Evolutionary conservation across 2,888 invertebrate species (phyloP), one percentile per base, ranked within the genome.

Genomic region (Ferrisia virgata): DNA sequence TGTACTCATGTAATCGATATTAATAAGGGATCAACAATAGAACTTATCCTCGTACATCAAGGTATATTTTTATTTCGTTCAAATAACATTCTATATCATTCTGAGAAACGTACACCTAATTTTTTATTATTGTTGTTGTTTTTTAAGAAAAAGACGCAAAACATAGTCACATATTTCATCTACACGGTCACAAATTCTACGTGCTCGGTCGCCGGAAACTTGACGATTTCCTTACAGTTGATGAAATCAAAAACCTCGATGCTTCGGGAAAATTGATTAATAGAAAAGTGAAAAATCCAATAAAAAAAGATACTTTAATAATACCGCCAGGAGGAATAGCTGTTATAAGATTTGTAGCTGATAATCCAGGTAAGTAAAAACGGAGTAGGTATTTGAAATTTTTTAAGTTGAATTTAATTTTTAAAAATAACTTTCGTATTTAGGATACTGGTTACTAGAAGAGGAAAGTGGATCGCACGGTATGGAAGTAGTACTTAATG

Each of bases 381-480:
- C 31, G 33, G n/a, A n/a, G n/a, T n/a, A n/a, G n/a, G n/a, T n/a
- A n/a, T n/a, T n/a, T n/a, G n/a, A n/a, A 76, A 18, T 76, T 28
- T 76, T 9, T 18, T 22, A 36, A n/a, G 72, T 33, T 18, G 36
- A 33, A 18, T 36, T 36, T 36, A 76, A 76, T 76, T 33, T 36
- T 76, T 39, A 87, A 88, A 64, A 64, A 64, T 64, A 64, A 28
- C 28, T 28, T 25, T 64, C 31, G 13, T 28, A 5, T 64, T 72
- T 87, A 92, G 95, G 95, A 15, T 94, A 92, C 87, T 95, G 95
- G 95, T 91, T 95, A 89, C 90, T 95, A 88, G 94, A 95, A 86
- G 94, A 94, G 88, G 94, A 94, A 88, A 92, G 93, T 86, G 93
- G 94, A 92, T 93, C 94, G 0, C 91, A 93, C 86, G 95, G 95